Conservation (phyloP, 2,797 vertebrate species). For the Bradypus variegatus region DNA sequence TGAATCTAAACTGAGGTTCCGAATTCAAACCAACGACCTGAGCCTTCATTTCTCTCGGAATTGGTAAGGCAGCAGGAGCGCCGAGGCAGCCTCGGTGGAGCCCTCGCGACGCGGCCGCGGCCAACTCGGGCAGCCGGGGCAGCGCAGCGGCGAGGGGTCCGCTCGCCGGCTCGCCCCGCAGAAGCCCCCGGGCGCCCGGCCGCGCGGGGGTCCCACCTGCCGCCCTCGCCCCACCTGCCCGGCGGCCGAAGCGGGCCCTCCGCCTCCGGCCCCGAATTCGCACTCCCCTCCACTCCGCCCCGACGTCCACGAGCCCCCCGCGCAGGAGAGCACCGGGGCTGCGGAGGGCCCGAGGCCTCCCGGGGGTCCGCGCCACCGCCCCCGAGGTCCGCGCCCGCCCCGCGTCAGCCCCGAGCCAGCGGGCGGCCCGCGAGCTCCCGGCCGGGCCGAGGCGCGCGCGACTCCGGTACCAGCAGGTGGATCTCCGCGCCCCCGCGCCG, state of each 20-base stretch:
- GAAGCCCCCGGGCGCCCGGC: not conserved
- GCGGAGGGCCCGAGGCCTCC: too few species aligned
- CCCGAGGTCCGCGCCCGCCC: constrained; percentile 47
- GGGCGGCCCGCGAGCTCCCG: not conserved
- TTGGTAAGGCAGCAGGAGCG: not conserved
- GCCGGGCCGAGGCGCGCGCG: not conserved
- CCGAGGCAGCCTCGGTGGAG: not conserved
- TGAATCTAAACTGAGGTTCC: constrained; percentile 31
- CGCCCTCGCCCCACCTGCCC: too few species aligned
- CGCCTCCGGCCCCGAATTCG: not conserved
- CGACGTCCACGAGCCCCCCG: not conserved
- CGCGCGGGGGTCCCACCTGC: not conserved
- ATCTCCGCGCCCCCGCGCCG: not conserved
- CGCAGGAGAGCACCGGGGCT: too few species aligned
- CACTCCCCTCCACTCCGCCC: constrained; percentile 38
- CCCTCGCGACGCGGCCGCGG: not conserved
- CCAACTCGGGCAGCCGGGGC: too few species aligned
- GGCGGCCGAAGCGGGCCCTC: too few species aligned
- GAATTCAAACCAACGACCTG: not conserved
- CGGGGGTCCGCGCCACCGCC: not conserved
- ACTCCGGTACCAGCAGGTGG: constrained; percentile 55
- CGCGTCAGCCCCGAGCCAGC: constrained; percentile 55
- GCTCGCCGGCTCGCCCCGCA: not conserved
- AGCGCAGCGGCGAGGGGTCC: too few species aligned
- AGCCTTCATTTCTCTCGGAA: not conserved